Conservation (phyloP, 2,888 invertebrate species). For the Leucania comma region DNA sequence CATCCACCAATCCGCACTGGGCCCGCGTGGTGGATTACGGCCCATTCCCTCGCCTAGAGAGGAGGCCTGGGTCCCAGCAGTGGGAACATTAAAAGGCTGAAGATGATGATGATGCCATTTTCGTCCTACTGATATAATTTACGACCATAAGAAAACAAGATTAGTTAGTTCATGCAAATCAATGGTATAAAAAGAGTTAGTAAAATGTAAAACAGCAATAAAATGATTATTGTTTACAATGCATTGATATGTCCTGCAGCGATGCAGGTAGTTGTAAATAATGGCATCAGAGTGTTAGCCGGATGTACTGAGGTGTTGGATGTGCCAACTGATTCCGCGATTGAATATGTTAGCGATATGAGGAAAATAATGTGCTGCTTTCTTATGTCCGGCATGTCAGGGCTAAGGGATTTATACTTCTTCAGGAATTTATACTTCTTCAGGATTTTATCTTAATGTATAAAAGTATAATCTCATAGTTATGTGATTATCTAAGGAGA, state of each 20-base stretch:
- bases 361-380: conserved; percentile 40
- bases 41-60: no score
- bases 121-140: not conserved
- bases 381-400: conserved; percentile 44
- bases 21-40: no score
- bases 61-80: no score
- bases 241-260: conserved; percentile 46
- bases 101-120: no score
- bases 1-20: no score
- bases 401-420: not conserved
- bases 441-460: not conserved
- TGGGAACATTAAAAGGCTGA: no score
- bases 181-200: conserved; percentile 1
- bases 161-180: conserved; percentile 14
- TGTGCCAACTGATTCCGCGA: conserved; percentile 72
- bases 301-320: conserved; percentile 66
- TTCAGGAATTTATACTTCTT: no score
- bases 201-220: conserved; percentile 23
- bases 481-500: no score
- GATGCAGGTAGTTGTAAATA: conserved; percentile 58
- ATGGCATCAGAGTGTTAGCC: conserved; percentile 45
- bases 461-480: not conserved
- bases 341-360: conserved; percentile 62
- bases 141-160: not conserved
- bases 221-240: conserved; percentile 30